A percentile compares a stretch with the other conserved stretches of the same genome.
These are phyloP conservation scores for Egretta garzetta DNA, from an alignment of 2,113 vertebrate species.

Conservation along the genomic window DNA sequence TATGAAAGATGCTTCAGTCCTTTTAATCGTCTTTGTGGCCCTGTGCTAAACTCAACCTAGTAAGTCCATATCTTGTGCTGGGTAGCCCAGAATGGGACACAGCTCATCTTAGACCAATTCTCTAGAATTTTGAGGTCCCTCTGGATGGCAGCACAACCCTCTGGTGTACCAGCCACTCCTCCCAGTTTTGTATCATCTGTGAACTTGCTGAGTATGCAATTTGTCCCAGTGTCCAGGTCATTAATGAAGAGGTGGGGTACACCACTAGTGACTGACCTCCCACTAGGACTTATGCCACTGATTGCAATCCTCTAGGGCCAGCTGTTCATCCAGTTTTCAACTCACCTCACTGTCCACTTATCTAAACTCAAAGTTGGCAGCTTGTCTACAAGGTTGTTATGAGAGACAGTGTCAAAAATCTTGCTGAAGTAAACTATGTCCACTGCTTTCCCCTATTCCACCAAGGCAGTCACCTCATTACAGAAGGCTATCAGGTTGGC, in stretches of 20 bases:
- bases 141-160: background rate
- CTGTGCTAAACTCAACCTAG: background rate
- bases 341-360: background rate
- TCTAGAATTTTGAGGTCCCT: background rate
- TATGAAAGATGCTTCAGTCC: background rate
- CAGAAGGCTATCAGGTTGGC: background rate
- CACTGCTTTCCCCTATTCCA: background rate
- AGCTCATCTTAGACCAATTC: background rate
- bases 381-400: background rate
- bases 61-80: background rate
- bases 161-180: background rate
- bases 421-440: background rate
- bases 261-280: background rate
- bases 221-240: background rate
- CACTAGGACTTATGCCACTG: background rate
- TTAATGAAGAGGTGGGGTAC: background rate
- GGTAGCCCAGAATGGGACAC: background rate
- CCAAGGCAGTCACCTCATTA: background rate
- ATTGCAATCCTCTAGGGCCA: background rate
- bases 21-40: background rate
- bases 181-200: background rate
- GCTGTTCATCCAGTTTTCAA: background rate
- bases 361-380: background rate
- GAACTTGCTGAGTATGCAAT: background rate
- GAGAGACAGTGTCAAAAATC: background rate